These are phyloP conservation scores for Lasius fuliginosus DNA, from an alignment of 2,888 invertebrate genomes.

Conservation along the genomic window DNA sequence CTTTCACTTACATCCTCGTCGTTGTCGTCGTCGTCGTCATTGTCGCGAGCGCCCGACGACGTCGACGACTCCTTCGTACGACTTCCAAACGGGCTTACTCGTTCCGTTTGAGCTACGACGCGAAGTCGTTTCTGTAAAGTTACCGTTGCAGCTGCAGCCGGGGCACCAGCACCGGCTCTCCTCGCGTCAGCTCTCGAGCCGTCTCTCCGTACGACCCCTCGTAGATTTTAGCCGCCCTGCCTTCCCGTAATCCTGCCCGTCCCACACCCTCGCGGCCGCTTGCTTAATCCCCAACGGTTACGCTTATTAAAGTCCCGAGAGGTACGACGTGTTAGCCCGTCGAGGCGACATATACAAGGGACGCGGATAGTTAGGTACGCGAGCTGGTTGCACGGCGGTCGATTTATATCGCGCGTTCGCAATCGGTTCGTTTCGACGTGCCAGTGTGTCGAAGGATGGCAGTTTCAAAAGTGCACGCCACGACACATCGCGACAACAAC, in stretches of 20 bases:
- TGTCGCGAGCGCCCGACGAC: constrained; percentile 39
- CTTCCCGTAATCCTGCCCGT: not conserved
- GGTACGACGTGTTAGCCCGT: constrained; percentile 54
- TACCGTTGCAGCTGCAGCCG: constrained; percentile 42
- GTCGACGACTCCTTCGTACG: constrained; percentile 37
- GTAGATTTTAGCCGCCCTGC: constrained; percentile 36
- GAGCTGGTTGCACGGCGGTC: constrained; percentile 39
- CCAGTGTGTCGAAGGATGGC: not conserved
- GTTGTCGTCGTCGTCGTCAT: not conserved
- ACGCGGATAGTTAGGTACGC: constrained; percentile 48
- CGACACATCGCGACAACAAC: constrained; percentile 16
- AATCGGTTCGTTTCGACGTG: constrained; percentile 33
- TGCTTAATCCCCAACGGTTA: constrained; percentile 52
- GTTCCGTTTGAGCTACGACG: constrained; percentile 51
- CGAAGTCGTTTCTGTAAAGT: constrained; percentile 57
- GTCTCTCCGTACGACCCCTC: constrained; percentile 32
- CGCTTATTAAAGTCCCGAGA: constrained; percentile 55
- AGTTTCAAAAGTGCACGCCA: constrained; percentile 14
- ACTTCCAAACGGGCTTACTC: constrained; percentile 38
- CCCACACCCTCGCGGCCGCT: not conserved
- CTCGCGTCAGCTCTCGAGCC: not conserved
- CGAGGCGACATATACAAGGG: constrained; percentile 24
- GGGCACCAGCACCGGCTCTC: not conserved
- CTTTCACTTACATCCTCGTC: not conserved
- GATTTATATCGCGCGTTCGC: constrained; percentile 40